Base-by-base conservation (phyloP, 2,113 vertebrate genomes). In the Alaudala cheleensis region DNA sequence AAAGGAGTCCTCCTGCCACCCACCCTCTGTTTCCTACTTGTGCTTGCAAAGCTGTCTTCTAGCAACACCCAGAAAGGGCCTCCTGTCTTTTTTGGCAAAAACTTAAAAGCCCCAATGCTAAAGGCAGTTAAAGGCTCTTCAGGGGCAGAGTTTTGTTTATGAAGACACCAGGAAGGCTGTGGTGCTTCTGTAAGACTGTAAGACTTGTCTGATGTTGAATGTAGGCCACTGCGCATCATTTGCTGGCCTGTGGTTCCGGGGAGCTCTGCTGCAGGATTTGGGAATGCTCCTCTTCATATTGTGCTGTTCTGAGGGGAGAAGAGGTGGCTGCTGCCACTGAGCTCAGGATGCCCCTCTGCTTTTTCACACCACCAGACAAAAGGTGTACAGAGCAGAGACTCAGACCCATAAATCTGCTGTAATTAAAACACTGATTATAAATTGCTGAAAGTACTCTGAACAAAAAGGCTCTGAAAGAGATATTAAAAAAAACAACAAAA, bases 381-480 rank as follows among this genome's bases (percentile, higher is more conserved):
- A 88, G 39, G 44, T 13, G 11, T 42, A 45, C 49, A 54, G 56
- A 92, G 69, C 62, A 81, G 73, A 77, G 72, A 62, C 65, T 78
- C 33, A 79, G 44, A 51, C 53, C 42, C 83, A 42, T 60, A 77
- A 92, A 92, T 45, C 29, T 21, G 2, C 47, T 20, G 69, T 69
- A 76, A 89, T 86, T 83, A 85, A 93, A 96, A 88, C 8, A n/a
- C 40, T 37, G 49, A 53, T 39, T 37, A 19, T 89, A 86, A 92
- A 72, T 57, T 65, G 40, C 67, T 95, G 37, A 67, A 89, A 92
- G 18, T 51, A 57, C n/a, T 83, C 64, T 2, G 31, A 84, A 88
- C 31, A 85, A 95, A 96, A 94, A 88, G 69, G 18, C 34, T 69
- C 51, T 37, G 51, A 88, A 92, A 78, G 60, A 79, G 39, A 66